Evolutionary conservation across 2,888 invertebrate species (phyloP).

Genomic region (Erebia ligea): DNA sequence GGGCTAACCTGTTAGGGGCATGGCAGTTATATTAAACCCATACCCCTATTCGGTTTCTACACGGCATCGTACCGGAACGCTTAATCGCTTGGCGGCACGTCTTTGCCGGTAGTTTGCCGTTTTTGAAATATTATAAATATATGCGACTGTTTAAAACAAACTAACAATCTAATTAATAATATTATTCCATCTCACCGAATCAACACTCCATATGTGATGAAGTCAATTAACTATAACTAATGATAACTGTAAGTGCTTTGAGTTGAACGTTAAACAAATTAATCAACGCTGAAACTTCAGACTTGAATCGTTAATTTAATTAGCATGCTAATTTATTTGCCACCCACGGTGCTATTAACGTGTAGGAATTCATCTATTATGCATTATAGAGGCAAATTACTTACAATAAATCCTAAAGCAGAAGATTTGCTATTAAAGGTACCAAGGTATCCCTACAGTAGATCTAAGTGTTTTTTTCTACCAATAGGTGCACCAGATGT

Average conservation of each 20-base stretch:
- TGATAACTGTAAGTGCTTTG: background rate
- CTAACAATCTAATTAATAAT: background rate
- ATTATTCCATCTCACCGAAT: background rate
- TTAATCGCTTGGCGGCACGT: too few relatives aligned
- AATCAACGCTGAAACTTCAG: constrained; percentile 2
- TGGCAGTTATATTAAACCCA: too few relatives aligned
- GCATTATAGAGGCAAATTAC: background rate
- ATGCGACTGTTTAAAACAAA: background rate
- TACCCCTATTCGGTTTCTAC: too few relatives aligned
- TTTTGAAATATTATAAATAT: background rate
- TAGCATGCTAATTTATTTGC: background rate
- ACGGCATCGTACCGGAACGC: too few relatives aligned
- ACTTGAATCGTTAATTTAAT: background rate
- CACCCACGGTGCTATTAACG: background rate
- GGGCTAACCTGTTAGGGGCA: too few relatives aligned
- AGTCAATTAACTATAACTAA: background rate
- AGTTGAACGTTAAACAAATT: background rate
- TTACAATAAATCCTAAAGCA: background rate
- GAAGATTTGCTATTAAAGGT: background rate
- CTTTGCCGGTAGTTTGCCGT: too few relatives aligned
- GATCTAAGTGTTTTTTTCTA: too few relatives aligned
- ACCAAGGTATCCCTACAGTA: too few relatives aligned
- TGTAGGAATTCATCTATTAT: background rate
- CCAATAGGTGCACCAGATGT: too few relatives aligned
- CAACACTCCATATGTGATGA: background rate